A percentile compares a stretch with the other conserved stretches of the same genome.
Evolutionary conservation across 2,797 vertebrate species (phyloP).

Genomic region (Peromyscus attwateri): DNA sequence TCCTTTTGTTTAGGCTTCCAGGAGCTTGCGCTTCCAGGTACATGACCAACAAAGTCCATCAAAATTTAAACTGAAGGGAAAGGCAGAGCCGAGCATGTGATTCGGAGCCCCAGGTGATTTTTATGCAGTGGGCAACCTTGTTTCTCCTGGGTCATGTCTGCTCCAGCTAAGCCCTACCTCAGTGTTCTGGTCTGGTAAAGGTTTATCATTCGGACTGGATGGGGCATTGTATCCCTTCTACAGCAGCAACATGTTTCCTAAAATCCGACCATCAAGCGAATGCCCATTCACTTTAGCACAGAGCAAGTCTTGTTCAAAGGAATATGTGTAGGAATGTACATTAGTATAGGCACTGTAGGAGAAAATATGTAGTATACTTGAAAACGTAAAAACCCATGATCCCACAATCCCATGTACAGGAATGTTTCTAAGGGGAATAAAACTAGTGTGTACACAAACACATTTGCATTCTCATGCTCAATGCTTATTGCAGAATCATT

Average conservation of each 20-base stretch:
- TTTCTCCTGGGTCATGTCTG: constrained; percentile 39
- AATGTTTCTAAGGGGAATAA: neutral
- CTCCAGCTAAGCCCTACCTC: neutral
- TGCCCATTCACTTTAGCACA: neutral
- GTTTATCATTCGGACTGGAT: neutral
- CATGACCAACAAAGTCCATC: constrained; percentile 7
- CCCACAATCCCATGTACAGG: no score
- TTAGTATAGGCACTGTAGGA: neutral
- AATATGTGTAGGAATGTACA: neutral
- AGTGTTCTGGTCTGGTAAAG: constrained; percentile 10
- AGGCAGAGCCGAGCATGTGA: neutral
- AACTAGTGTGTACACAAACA: neutral
- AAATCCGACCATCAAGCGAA: neutral
- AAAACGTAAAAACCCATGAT: neutral
- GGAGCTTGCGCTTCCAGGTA: constrained; percentile 9
- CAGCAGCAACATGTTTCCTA: neutral
- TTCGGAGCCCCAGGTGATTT: constrained; percentile 24
- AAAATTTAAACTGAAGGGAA: constrained; percentile 19
- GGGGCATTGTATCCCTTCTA: neutral
- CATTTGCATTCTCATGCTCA: no score
- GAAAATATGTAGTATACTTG: neutral
- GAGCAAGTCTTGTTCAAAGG: neutral
- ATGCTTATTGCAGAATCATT: neutral
- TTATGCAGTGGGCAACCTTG: neutral
- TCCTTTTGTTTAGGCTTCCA: constrained; percentile 57